Base-by-base conservation (phyloP, 2,113 vertebrate genomes). In the Glaucidium brasilianum region DNA sequence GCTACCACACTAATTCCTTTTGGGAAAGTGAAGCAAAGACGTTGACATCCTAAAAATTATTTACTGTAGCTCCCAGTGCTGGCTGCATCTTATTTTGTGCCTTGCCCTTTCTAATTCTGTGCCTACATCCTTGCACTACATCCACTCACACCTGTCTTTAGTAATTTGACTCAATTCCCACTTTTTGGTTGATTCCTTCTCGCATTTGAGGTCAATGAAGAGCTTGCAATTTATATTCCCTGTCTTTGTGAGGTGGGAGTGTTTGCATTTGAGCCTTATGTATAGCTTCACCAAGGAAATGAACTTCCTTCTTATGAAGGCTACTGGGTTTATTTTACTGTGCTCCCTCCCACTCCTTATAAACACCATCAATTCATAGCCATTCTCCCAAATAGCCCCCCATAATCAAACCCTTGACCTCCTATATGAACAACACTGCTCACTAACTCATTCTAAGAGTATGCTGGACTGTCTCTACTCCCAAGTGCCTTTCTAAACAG, bases 11-110 rank as follows among this genome's bases (percentile, higher is more conserved):
- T 49, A 88, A 52, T 5, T 78, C 64, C 86, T 85, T 92, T 71
- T 19, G 53, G 73, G 75, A 91, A 90, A 92, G 50, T 67, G 85
- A 96, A 95, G 69, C 91, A 89, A 89, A 78, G 89, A 62, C 80
- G 90, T 79, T 71, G 87, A 86, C 87, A 92, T 95, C 43, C 77
- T 62, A 94, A 78, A 79, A 91, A 91, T 89, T 94, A 81, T 89
- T 74, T 74, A 87, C 69, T 78, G 58, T 58, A 90, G 60, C 47
- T 90, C 87, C 93, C 92, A 49, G 39, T 84, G 66, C 58, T 56
- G 49, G 49, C 69, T 69, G 32, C 60, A 81, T 62, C 84, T 63
- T n/a, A 85, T 67, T 89, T 81, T 94, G 29, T 78, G 47, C 52
- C 69, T 45, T 85, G 76, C 67, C 77, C 69, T 93, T 88, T 85